Base-by-base conservation (phyloP, 2,113 vertebrate genomes). In the Neolamprologus falcicula region DNA sequence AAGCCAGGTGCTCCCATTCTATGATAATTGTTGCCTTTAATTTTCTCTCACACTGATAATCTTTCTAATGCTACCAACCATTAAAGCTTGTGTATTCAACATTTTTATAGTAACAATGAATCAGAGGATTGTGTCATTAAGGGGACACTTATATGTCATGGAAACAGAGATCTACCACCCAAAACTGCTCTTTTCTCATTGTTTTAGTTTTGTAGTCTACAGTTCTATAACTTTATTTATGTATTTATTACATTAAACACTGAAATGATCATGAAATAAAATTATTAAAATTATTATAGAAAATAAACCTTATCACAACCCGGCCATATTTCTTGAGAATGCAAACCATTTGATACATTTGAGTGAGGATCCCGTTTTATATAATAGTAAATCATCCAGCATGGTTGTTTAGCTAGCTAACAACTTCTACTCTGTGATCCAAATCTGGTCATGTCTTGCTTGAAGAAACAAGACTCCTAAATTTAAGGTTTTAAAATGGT, bases 401-500 rank as follows among this genome's bases (percentile, higher is more conserved):
- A 68, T 37, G 2, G 63, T 68, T 42, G 66, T 16, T 13, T 73
- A 73, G 66, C 66, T 73, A 73, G 13, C 40, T 73, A 45, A 73
- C 68, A 73, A 28, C 40, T 28, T 0, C 40, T 28, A 45, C 9
- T 9, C 21, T 47, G 37, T 73, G 21, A 73, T 73, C 68, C 3
- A 47, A 47, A 47, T 28, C 24, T 47, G 68, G 8, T 47, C 14
- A 11, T 26, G 40, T 0, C 21, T 26, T 47, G 21, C 0, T 28
- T 10, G 68, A 45, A 73, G 42, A 47, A 73, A 47, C 37, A 45
- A 73, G 3, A 71, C 19, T 71, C 12, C 66, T 26, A 71, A 42
- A 3, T n/a, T 66, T 12, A 66, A 35, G 31, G 17, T 14, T 7
- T 71, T 45, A 26, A 73, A 71, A 71, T 24, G 37, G 66, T 42